phyloP scores from a whole-genome alignment of 2,888 invertebrate genomes.

The Phoronis australis region DNA sequence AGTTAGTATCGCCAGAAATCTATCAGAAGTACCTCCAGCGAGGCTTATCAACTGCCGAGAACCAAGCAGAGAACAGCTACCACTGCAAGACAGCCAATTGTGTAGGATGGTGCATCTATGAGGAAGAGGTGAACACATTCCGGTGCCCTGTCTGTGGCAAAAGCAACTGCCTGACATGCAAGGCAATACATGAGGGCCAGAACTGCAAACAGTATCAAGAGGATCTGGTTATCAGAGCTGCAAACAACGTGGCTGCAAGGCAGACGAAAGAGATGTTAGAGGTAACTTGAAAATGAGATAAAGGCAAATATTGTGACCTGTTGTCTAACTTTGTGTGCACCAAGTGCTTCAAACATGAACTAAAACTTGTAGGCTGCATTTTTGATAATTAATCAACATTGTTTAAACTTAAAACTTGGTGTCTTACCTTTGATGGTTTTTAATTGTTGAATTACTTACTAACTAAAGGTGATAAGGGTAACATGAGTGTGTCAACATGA shows the following conservation, averaged over 20 bases:
- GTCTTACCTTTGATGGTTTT: too few species aligned
- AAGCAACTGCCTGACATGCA: slow-evolving; percentile 79
- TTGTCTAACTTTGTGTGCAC: too few species aligned
- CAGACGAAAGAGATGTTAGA: slow-evolving; percentile 75
- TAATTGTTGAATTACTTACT: too few species aligned
- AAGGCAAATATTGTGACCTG: too few species aligned
- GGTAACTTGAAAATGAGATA: slow-evolving; percentile 35
- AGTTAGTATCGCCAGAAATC: slow-evolving; percentile 66
- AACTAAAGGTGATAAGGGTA: too few species aligned
- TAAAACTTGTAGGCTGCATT: too few species aligned
- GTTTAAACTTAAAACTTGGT: too few species aligned
- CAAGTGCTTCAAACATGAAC: too few species aligned
- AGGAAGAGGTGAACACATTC: slow-evolving; percentile 78
- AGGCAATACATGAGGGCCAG: slow-evolving; percentile 73
- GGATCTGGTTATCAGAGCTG: slow-evolving; percentile 60
- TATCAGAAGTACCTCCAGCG: slow-evolving; percentile 76
- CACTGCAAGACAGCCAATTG: slow-evolving; percentile 89
- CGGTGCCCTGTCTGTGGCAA: slow-evolving; percentile 75
- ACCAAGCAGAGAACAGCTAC: slow-evolving; percentile 71
- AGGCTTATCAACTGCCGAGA: slow-evolving; percentile 76
- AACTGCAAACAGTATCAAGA: slow-evolving; percentile 79
- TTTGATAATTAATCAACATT: too few species aligned
- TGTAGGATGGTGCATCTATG: slow-evolving; percentile 82
- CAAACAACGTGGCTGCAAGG: slow-evolving; percentile 64
- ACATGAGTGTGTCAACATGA: too few species aligned